Conservation (phyloP, 2,113 vertebrate species). For the Pygoscelis adeliae region DNA sequence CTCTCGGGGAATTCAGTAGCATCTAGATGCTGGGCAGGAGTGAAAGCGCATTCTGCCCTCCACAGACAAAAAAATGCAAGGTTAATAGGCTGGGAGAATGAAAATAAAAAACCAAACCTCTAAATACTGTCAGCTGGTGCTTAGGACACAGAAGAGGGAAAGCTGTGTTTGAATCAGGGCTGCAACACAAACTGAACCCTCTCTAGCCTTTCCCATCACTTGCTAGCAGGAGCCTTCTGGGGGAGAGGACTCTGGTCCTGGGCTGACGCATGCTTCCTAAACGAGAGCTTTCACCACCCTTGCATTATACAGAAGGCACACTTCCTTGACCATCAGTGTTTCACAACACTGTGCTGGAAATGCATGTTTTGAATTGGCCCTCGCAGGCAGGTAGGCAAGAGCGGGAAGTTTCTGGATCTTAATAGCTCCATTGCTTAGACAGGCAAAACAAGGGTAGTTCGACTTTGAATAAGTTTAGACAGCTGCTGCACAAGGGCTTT, state of each 20-base stretch:
- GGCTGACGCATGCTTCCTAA: accelerated
- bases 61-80: neutral
- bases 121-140: accelerated
- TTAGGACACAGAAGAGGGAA: neutral
- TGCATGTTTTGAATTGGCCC: accelerated
- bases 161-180: neutral
- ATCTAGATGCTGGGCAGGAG: accelerated
- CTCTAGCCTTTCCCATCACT: accelerated
- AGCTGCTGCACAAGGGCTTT: neutral
- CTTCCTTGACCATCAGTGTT: accelerated
- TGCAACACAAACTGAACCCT: neutral
- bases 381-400: neutral
- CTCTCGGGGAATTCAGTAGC: neutral
- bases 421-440: accelerated
- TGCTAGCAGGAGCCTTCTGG: neutral
- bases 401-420: accelerated
- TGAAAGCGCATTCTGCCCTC: accelerated
- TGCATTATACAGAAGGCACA: accelerated
- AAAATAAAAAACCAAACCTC: neutral
- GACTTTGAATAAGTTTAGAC: neutral
- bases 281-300: neutral
- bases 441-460: neutral
- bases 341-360: neutral
- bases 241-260: too few relatives aligned
- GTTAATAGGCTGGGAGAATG: neutral